Percentiles rank a stretch among this genome's conserved stretches.
Evolutionary conservation across 2,797 vertebrate genomes (phyloP).

Genomic region (Coluber constrictor): DNA sequence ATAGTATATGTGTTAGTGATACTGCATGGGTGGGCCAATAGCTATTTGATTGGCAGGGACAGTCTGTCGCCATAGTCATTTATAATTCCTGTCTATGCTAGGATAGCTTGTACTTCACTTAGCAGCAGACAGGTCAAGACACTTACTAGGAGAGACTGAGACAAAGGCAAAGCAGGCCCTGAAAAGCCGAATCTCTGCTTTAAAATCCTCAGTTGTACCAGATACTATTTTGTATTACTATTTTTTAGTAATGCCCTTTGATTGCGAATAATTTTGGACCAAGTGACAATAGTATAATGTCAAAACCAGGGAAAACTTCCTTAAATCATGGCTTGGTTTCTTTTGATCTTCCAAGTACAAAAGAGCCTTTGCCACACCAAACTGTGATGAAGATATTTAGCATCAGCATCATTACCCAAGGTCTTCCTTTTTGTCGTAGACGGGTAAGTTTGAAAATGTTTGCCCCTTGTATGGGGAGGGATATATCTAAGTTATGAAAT

Average conservation of each 20-base stretch:
- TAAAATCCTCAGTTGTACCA: slow-evolving; percentile 20
- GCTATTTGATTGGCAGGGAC: slow-evolving; percentile 84
- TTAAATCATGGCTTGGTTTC: slow-evolving; percentile 78
- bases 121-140: slow-evolving; percentile 73
- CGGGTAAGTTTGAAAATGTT: slow-evolving; percentile 83
- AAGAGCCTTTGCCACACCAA: slow-evolving; percentile 85
- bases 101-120: slow-evolving; percentile 78
- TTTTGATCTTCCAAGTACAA: slow-evolving; percentile 79
- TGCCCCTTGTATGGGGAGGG: slow-evolving; percentile 42
- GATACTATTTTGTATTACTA: slow-evolving; percentile 31
- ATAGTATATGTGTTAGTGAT: slow-evolving; percentile 54
- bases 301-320: slow-evolving; percentile 81
- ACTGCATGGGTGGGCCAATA: slow-evolving; percentile 75
- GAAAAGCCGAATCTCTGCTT: slow-evolving; percentile 46
- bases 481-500: not conserved
- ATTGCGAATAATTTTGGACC: slow-evolving; percentile 61
- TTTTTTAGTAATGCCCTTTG: slow-evolving; percentile 62
- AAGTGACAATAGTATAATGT: slow-evolving; percentile 77
- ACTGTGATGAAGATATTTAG: slow-evolving; percentile 97
- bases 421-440: slow-evolving; percentile 93
- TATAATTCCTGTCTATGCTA: slow-evolving; percentile 86
- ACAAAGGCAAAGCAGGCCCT: slow-evolving; percentile 68
- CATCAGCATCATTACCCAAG: slow-evolving; percentile 97
- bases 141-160: slow-evolving; percentile 66
- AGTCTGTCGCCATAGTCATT: slow-evolving; percentile 86